Percentiles rank a stretch among this genome's conserved stretches.
Evolutionary conservation across 2,113 vertebrate species (phyloP).

Genomic region (Urocolius indicus): DNA sequence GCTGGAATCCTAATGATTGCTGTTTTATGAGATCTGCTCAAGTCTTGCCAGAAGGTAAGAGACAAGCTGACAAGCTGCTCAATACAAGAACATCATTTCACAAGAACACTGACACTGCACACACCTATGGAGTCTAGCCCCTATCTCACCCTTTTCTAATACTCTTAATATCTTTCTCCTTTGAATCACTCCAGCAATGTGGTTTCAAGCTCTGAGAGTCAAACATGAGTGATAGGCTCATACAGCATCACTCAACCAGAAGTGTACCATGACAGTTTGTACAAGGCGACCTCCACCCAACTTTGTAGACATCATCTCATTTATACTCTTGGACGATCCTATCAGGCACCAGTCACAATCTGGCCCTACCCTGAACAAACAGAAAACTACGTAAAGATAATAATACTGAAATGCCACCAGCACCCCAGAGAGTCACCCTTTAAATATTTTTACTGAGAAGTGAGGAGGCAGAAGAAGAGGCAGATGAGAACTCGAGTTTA

Average conservation of each 20-base stretch:
- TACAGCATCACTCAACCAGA: background rate
- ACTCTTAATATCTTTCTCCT: background rate
- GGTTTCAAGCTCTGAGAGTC: background rate
- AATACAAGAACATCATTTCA: background rate
- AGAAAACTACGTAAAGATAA: background rate
- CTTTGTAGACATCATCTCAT: slow-evolving; percentile 61
- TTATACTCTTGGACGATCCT: background rate
- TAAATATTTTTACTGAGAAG: background rate
- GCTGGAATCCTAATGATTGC: background rate
- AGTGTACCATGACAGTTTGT: background rate
- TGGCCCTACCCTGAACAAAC: slow-evolving; percentile 45
- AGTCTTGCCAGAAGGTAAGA: background rate
- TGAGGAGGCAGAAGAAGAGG: background rate
- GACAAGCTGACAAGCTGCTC: background rate
- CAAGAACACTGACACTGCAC: background rate
- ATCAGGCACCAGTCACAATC: slow-evolving; percentile 11
- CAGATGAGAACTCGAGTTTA: background rate
- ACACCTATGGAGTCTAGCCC: background rate
- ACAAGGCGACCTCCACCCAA: slow-evolving; percentile 45
- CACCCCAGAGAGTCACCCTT: background rate
- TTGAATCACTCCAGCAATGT: background rate
- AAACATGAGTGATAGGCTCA: background rate
- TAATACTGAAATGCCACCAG: slow-evolving; percentile 33
- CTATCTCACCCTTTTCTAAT: background rate
- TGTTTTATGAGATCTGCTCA: background rate